phyloP scores from a whole-genome alignment of 2,888 invertebrate genomes.

The Torymus aiolomorphi region DNA sequence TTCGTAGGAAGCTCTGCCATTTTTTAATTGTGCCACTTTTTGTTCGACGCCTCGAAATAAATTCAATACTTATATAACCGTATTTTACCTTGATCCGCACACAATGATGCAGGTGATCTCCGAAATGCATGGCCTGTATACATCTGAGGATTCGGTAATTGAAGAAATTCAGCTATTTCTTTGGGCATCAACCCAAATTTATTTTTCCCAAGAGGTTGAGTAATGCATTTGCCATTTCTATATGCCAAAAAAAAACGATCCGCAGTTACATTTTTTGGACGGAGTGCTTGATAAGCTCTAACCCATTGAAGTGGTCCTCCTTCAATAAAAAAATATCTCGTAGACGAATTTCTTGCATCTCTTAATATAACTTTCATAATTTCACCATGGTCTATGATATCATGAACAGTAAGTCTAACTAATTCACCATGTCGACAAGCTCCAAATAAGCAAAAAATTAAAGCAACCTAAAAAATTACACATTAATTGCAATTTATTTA shows the following conservation, averaged over 20 bases:
- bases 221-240: conserved; percentile 55
- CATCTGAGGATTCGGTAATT: conserved; percentile 62
- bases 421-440: conserved; percentile 59
- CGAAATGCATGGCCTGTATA: conserved; percentile 66
- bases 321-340: conserved; percentile 55
- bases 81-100: conserved; percentile 18
- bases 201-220: conserved; percentile 55
- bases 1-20: too few relatives aligned
- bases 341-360: conserved; percentile 49
- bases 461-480: conserved; percentile 4
- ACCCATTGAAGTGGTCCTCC: conserved; percentile 47
- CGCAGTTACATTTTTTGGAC: conserved; percentile 49
- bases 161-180: conserved; percentile 52
- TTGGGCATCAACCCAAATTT: conserved; percentile 56
- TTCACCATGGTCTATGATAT: conserved; percentile 51
- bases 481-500: neutral
- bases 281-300: conserved; percentile 46
- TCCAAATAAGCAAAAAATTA: conserved; percentile 59
- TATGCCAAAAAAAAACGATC: conserved; percentile 58
- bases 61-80: neutral
- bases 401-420: conserved; percentile 51
- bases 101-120: conserved; percentile 49
- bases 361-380: conserved; percentile 44
- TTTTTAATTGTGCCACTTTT: too few relatives aligned
- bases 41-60: too few relatives aligned